These are phyloP conservation scores for Myioborus melanocephalus DNA, from an alignment of 2,797 vertebrate genomes.

Conservation along the genomic window DNA sequence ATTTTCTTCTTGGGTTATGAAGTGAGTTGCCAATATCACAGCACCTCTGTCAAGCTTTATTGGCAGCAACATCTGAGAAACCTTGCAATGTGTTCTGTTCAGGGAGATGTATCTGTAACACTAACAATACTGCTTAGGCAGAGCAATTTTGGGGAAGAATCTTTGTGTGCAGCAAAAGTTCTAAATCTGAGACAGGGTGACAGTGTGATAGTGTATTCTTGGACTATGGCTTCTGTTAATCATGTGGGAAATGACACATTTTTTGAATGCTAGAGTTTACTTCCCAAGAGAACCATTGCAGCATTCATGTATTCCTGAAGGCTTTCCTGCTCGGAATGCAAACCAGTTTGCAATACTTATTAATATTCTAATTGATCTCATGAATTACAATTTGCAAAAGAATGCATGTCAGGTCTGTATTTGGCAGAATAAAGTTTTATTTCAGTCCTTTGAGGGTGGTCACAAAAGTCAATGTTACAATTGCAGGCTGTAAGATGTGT, in stretches of 20 bases:
- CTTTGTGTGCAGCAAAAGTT: neutral
- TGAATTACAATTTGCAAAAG: neutral
- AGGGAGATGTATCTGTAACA: neutral
- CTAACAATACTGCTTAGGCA: neutral
- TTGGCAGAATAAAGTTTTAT: neutral
- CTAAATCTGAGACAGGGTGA: neutral
- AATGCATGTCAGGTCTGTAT: neutral
- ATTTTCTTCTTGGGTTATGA: neutral
- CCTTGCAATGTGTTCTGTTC: neutral
- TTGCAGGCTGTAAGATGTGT: neutral
- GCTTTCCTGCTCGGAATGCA: neutral
- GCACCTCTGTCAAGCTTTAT: neutral
- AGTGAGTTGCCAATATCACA: neutral
- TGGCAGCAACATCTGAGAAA: neutral
- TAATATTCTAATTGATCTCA: neutral
- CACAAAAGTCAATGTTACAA: neutral
- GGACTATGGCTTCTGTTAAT: neutral
- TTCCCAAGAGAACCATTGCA: neutral
- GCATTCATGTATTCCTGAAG: neutral
- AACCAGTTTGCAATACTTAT: neutral
- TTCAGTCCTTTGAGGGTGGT: neutral
- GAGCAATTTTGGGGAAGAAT: neutral
- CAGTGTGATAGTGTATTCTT: neutral
- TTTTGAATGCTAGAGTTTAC: neutral
- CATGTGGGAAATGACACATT: neutral